A percentile compares a stretch with the other conserved stretches of the same genome.
These are phyloP conservation scores for Cirrhinus molitorella DNA, from an alignment of 2,797 vertebrate genomes.

Conservation along the genomic window DNA sequence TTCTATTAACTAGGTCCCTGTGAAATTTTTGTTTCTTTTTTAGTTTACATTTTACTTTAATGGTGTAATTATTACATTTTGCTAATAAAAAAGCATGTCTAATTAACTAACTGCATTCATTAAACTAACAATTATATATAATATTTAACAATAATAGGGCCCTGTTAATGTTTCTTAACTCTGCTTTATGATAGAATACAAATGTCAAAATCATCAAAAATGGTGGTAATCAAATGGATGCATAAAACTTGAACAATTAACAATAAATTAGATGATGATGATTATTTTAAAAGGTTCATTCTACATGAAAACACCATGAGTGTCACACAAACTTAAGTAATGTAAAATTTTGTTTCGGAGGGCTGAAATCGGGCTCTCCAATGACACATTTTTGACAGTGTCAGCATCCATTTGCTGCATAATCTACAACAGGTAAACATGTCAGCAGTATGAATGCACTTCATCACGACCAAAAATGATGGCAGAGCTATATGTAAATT, in stretches of 20 bases:
- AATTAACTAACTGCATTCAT: background rate
- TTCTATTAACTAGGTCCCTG: background rate
- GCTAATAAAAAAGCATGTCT: background rate
- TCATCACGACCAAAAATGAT: background rate
- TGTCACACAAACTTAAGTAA: background rate
- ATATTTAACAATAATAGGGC: background rate
- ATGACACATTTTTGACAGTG: background rate
- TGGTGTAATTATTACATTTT: background rate
- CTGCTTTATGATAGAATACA: background rate
- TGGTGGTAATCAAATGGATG: background rate
- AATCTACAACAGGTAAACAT: background rate
- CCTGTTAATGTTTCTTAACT: background rate
- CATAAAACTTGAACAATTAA: too few relatives aligned
- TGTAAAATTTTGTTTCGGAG: background rate
- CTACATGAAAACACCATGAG: background rate
- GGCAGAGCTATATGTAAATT: background rate
- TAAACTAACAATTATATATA: background rate
- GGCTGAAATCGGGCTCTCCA: background rate
- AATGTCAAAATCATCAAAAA: background rate
- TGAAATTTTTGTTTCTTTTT: background rate
- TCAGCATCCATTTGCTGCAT: background rate
- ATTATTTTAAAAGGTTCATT: background rate
- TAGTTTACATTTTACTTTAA: background rate
- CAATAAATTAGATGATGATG: too few relatives aligned
- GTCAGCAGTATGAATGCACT: background rate